These are phyloP conservation scores for Asarcornis scutulata DNA, from an alignment of 2,113 vertebrate species.

Conservation along the genomic window DNA sequence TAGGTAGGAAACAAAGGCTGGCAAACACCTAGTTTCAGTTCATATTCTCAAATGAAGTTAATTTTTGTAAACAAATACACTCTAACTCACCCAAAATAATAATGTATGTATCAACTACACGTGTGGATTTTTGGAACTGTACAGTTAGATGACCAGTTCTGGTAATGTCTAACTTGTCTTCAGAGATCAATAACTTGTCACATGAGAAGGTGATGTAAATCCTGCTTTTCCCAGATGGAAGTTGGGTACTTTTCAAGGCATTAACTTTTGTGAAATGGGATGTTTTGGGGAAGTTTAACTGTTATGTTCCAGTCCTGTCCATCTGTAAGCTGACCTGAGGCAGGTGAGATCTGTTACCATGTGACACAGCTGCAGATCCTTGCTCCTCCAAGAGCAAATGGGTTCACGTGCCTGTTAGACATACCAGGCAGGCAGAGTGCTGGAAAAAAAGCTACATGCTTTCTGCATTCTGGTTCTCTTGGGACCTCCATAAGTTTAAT, in stretches of 20 bases:
- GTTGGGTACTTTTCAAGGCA: not conserved
- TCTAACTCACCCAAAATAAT: no score
- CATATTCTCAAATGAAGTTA: not conserved
- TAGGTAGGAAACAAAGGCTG: not conserved
- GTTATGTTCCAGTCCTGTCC: not conserved
- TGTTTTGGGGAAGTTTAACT: not conserved
- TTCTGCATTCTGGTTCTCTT: fast-evolving
- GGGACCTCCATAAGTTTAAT: not conserved
- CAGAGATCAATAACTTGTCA: not conserved
- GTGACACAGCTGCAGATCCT: not conserved
- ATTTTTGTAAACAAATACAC: not conserved
- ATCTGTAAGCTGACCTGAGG: not conserved
- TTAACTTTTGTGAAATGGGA: not conserved
- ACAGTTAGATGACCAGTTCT: not conserved
- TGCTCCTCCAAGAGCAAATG: not conserved
- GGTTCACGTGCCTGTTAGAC: not conserved
- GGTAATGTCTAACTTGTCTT: not conserved
- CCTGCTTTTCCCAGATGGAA: not conserved
- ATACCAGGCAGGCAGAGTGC: not conserved
- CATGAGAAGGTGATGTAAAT: not conserved
- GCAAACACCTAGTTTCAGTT: not conserved
- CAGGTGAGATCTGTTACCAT: not conserved
- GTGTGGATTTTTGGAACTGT: not conserved
- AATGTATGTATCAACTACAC: not conserved
- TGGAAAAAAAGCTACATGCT: not conserved